Base-by-base conservation (phyloP, 1,140 invertebrate genomes). In the Elysia chlorotica region DNA sequence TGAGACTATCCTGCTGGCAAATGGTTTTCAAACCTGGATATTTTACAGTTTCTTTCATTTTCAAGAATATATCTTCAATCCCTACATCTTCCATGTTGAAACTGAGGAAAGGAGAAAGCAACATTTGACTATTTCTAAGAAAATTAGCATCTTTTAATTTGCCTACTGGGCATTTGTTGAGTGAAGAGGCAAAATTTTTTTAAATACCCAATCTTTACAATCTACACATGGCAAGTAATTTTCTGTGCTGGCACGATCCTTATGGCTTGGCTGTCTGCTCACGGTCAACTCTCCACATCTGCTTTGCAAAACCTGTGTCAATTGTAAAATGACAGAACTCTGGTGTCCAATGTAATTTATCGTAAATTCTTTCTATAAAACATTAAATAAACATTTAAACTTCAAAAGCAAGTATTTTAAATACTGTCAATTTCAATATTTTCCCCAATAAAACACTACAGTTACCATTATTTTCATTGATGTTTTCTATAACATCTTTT, bases 1-100 rank as follows among this genome's bases (percentile, higher is more conserved):
- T 74, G 17, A 74, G 35, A 31, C 14, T 59, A 68, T 74, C 65
- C 5, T 74, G 19, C 28, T 41, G 2, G 67, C 72, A 74, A n/a
- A 69, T 62, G 14, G 61, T 10, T 57, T 53, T 59, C 19, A 74
- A 33, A 2, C 65, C 72, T 38, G 72, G 72, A 25, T 67, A 28
- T 31, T 74, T 31, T 21, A 3, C 25, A 1, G 65, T 74, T 62
- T 74, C 72, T 48, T 68, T 68, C 65, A 74, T 67, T 36, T 73
- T 74, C 4, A 31, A 28, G 17, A 65, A 10, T 2, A 6, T 37
- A 37, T 25, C 35, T 31, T 56, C 4, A 5, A 53, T 33, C 21
- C 66, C 54, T 4, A 31, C 37, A 10, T 48, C 41, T 14, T 48
- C 41, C 10, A n/a, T 14, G n/a, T 48, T n/a, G 31, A 5, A 2